A percentile compares a stretch with the other conserved stretches of the same genome.
phyloP scores from a whole-genome alignment of 2,113 vertebrate genomes.

The Gallinago undulata region DNA sequence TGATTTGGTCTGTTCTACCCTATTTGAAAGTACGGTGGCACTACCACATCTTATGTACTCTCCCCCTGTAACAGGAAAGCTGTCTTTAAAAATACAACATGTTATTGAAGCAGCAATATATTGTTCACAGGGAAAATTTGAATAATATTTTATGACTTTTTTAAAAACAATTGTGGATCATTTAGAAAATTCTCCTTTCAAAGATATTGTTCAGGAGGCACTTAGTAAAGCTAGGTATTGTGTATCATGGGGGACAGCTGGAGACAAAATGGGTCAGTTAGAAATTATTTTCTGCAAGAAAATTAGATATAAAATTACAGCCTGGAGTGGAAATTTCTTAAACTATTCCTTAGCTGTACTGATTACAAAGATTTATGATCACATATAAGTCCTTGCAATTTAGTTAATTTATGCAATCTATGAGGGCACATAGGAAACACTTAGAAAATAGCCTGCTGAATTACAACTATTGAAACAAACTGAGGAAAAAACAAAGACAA shows the following conservation, averaged over 20 bases:
- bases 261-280: not conserved
- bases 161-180: not conserved
- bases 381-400: not conserved
- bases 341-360: not conserved
- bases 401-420: not conserved
- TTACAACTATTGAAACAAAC: not conserved
- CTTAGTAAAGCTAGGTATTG: not conserved
- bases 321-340: not conserved
- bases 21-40: rapidly evolving
- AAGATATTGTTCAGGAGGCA: not conserved
- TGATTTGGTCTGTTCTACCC: not conserved
- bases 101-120: not conserved
- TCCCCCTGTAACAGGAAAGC: not conserved
- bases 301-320: not conserved
- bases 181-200: not conserved
- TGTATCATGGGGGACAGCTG: not conserved
- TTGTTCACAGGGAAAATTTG: not conserved
- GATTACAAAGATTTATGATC: not conserved
- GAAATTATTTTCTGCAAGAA: not conserved
- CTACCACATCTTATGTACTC: not conserved
- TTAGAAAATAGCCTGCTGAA: not conserved
- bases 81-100: not conserved
- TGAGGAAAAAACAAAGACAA: not conserved
- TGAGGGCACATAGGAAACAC: not conserved
- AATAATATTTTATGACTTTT: not conserved